Evolutionary conservation across 2,888 invertebrate genomes (phyloP).

Genomic region (Catocala sponsa): DNA sequence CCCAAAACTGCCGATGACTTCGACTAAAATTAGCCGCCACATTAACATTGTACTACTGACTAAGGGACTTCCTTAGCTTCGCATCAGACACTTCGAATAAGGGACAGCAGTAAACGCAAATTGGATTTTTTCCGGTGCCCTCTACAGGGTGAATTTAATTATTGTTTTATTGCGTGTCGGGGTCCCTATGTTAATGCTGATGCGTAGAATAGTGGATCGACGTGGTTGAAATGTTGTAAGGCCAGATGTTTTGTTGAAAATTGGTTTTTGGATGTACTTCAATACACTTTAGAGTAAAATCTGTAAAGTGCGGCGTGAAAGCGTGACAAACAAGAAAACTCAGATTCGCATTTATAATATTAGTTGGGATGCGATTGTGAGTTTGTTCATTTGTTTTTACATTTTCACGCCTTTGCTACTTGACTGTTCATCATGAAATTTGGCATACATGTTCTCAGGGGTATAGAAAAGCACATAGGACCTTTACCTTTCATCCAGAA

Average conservation of each 20-base stretch:
- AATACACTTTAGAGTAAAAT: no score
- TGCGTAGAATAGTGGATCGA: slow-evolving; percentile 40
- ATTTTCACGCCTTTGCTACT: no score
- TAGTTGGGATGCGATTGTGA: no score
- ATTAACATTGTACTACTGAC: slow-evolving; percentile 4
- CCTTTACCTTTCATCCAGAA: no score
- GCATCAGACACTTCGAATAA: slow-evolving; percentile 43
- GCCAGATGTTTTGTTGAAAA: background rate
- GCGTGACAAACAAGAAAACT: no score
- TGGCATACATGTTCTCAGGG: no score
- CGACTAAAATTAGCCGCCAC: background rate
- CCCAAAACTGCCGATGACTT: background rate
- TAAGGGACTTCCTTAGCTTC: slow-evolving; percentile 25
- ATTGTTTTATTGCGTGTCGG: slow-evolving; percentile 79
- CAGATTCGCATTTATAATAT: no score
- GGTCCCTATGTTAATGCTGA: slow-evolving; percentile 63
- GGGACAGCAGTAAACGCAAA: slow-evolving; percentile 77
- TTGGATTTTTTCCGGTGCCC: slow-evolving; percentile 79
- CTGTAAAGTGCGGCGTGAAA: no score
- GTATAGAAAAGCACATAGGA: no score
- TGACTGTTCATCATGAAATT: no score
- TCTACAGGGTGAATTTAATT: slow-evolving; percentile 75
- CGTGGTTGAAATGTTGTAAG: slow-evolving; percentile 34
- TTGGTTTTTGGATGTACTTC: no score
- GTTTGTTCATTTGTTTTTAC: no score